phyloP scores from a whole-genome alignment of 2,888 invertebrate species.

The Neoitamus cyanurus region DNA sequence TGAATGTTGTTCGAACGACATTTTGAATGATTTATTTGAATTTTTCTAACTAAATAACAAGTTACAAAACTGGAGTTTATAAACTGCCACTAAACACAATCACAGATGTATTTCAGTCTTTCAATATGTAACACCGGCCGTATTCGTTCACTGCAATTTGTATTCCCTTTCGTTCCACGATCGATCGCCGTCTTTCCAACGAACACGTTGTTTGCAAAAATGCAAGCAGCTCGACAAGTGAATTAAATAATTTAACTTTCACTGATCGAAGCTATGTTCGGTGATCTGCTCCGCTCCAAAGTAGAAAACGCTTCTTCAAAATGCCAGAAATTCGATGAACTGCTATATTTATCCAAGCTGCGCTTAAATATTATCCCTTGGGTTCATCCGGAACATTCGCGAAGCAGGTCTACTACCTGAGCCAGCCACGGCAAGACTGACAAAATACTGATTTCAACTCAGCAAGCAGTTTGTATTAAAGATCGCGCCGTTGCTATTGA shows the following conservation, averaged over 20 bases:
- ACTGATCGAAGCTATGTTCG: background rate
- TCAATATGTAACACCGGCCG: background rate
- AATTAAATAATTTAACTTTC: constrained; percentile 1
- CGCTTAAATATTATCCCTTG: background rate
- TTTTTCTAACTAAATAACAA: constrained; percentile 54
- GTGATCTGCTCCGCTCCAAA: constrained; percentile 3
- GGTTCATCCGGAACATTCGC: constrained; percentile 9
- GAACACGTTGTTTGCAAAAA: background rate
- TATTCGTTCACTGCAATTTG: background rate
- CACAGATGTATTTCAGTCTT: constrained; percentile 49
- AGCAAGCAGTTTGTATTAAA: background rate
- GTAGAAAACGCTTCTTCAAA: constrained; percentile 30
- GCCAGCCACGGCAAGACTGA: constrained; percentile 64
- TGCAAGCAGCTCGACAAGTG: background rate
- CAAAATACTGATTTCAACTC: background rate
- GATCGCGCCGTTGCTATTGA: background rate
- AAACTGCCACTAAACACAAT: constrained; percentile 41
- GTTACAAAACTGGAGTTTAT: constrained; percentile 2
- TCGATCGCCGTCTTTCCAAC: background rate
- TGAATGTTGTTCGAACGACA: constrained; percentile 73
- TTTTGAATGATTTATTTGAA: constrained; percentile 60
- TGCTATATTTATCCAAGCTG: background rate
- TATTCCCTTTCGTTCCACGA: background rate
- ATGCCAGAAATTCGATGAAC: background rate
- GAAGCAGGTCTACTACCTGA: constrained; percentile 59